Conservation (phyloP, 2,797 vertebrate species). For the Rhinogobio ventralis region DNA sequence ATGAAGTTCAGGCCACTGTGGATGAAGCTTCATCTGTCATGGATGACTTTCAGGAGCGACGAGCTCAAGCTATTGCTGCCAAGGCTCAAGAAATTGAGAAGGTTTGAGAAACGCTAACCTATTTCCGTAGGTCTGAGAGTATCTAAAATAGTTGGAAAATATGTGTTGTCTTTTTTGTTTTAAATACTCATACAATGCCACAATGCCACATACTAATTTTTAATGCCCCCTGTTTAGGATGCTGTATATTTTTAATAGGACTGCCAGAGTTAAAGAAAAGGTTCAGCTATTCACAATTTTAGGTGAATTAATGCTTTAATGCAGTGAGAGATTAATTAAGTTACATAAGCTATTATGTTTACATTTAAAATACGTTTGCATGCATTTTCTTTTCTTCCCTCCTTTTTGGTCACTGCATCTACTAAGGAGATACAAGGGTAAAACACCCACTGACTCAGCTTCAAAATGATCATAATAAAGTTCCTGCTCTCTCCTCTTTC, state of each 20-base stretch:
- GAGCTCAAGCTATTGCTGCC: constrained; percentile 74
- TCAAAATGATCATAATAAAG: constrained; percentile 3
- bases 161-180: background rate
- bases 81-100: constrained; percentile 82
- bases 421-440: constrained; percentile 2
- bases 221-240: background rate
- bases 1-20: constrained; percentile 30
- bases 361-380: background rate
- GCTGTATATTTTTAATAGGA: background rate
- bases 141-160: background rate
- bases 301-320: background rate
- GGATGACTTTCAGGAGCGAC: constrained; percentile 73
- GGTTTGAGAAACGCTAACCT: constrained; percentile 62
- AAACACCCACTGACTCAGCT: background rate
- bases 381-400: background rate
- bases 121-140: background rate
- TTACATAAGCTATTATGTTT: background rate
- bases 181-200: background rate
- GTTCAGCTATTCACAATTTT: background rate
- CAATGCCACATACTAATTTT: background rate
- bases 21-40: constrained; percentile 69
- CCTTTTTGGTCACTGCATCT: background rate
- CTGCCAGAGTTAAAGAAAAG: background rate
- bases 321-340: background rate
- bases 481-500: constrained; percentile 68